Evolutionary conservation across 2,797 vertebrate species (phyloP), one percentile per base, ranked within the genome.

Genomic region (Lindbergichthys nudifrons): DNA sequence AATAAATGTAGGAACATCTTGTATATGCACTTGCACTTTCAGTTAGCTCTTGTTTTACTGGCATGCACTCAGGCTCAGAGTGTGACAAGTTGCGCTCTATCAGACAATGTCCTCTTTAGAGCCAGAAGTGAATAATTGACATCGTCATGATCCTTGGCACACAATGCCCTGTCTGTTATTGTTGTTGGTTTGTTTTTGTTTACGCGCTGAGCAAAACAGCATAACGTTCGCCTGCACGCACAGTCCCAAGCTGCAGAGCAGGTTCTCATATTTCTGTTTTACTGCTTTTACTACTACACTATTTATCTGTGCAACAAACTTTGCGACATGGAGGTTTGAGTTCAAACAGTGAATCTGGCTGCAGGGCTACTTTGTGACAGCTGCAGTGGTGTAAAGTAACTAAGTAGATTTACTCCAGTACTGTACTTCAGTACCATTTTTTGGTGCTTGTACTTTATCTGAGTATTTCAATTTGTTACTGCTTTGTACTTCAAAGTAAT

Each of bases 81-180:
- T 77, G 82, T 82, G 87, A 88, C 88, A 89, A 90, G 86, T 87
- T 89, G 77, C 76, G 74, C 83, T 87, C 88, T 76, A 81, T 77
- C 73, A 86, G 83, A 93, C 93, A 93, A 92, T 87, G 91, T 85
- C 81, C 80, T 80, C 88, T 87, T 88, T 74, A 19, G 85, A 76
- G 79, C 54, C 82, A 84, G 51, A 69, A 89, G 90, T 90, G 91
- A 92, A 93, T 93, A 89, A 93, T 90, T 92, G 89, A 93, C 91
- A 89, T 82, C 69, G 88, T 82, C 87, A 82, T 89, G 92, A 92
- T 91, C 88, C 87, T 41, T 81, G 77, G 19, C 46, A 39, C 78
- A 93, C 91, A 93, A 92, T 65, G 87, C 70, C 10, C 59, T 6
- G 67, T 48, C 77, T 91, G 80, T 85, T 79, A 5, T 60, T 77